phyloP scores from a whole-genome alignment of 2,797 vertebrate species.

The Semaprochilodus insignis region DNA sequence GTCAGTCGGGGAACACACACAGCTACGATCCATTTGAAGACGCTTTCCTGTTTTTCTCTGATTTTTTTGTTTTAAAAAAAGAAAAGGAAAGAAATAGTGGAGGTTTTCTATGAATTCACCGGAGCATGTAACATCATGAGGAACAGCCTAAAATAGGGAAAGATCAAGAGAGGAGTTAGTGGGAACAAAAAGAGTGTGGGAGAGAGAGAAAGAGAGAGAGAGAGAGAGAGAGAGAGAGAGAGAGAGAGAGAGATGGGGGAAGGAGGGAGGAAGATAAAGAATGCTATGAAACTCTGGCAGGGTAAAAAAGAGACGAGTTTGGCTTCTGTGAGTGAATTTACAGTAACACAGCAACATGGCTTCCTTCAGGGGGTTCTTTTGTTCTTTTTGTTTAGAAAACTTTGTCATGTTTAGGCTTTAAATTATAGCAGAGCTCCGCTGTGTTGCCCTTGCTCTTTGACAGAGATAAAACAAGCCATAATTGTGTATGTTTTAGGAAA shows the following conservation, averaged over 20 bases:
- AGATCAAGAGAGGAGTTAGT: conserved; percentile 41
- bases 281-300: conserved; percentile 14
- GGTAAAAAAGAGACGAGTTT: conserved; percentile 25
- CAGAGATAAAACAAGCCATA: conserved; percentile 1
- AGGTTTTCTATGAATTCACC: conserved; percentile 61
- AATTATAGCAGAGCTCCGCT: neutral
- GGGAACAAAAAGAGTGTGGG: neutral
- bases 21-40: conserved; percentile 49
- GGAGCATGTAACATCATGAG: conserved; percentile 38
- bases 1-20: conserved; percentile 60
- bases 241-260: neutral
- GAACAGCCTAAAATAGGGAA: conserved; percentile 73
- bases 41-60: neutral
- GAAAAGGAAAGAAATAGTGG: conserved; percentile 47
- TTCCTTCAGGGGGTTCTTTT: conserved; percentile 47
- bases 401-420: conserved; percentile 35
- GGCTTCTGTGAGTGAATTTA: conserved; percentile 30
- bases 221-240: conserved; percentile 1
- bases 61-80: neutral
- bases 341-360: conserved; percentile 41
- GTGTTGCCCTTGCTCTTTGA: conserved; percentile 4
- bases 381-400: conserved; percentile 40
- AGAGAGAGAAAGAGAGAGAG: neutral
- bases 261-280: conserved; percentile 1
- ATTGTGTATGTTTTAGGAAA: neutral